These are phyloP conservation scores for Lycia hirtaria DNA, from an alignment of 2,888 invertebrate genomes.

Conservation along the genomic window DNA sequence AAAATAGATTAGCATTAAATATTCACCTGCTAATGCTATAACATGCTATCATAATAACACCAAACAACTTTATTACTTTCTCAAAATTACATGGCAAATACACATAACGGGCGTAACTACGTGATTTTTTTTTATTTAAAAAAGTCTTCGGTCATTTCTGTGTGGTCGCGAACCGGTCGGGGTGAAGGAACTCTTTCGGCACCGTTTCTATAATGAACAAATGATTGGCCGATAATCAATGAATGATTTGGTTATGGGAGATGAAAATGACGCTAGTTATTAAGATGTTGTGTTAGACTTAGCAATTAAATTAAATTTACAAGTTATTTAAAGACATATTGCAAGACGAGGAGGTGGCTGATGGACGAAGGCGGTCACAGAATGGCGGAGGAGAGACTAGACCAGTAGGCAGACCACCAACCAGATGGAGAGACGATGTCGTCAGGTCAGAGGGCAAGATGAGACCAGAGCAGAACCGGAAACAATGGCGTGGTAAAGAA, in stretches of 20 bases:
- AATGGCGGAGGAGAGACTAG: no score
- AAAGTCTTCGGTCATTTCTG: constrained; percentile 22
- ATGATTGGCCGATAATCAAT: constrained; percentile 22
- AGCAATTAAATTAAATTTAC: no score
- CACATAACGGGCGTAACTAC: constrained; percentile 54
- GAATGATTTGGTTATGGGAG: constrained; percentile 17
- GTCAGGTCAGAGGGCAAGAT: no score
- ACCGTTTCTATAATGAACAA: constrained; percentile 46
- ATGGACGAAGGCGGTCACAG: no score
- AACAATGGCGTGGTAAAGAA: no score
- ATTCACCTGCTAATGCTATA: neutral
- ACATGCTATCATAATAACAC: neutral
- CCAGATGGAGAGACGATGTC: no score
- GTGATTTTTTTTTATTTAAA: constrained; percentile 44
- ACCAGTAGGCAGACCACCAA: no score
- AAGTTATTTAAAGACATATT: no score
- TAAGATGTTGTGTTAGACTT: neutral
- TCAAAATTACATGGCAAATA: constrained; percentile 41
- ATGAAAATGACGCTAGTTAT: neutral
- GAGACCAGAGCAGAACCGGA: no score
- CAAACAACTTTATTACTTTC: constrained; percentile 33
- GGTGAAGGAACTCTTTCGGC: constrained; percentile 68
- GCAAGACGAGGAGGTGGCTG: no score
- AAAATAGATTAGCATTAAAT: neutral
- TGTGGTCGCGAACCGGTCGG: constrained; percentile 55